Evolutionary conservation across 2,888 invertebrate genomes (phyloP).

Genomic region (Mythimna lalbum): DNA sequence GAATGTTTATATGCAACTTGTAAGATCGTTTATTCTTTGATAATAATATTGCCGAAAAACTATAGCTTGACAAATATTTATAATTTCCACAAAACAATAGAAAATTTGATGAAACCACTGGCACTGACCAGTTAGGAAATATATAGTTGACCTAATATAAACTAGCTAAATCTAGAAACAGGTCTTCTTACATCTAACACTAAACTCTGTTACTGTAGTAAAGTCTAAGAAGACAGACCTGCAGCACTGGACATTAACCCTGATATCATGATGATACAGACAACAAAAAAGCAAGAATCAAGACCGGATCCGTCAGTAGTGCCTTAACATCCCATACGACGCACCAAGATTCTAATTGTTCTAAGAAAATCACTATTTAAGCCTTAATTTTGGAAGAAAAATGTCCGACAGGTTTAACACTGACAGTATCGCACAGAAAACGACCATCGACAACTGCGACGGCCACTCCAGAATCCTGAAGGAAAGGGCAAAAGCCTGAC

Average conservation of each 20-base stretch:
- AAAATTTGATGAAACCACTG: neutral
- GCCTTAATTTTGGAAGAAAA: slow-evolving; percentile 1
- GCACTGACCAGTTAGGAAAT: neutral
- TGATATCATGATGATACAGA: slow-evolving; percentile 39
- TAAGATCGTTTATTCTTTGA: too few species aligned
- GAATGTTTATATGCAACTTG: neutral
- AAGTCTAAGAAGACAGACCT: slow-evolving; percentile 16
- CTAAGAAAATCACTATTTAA: neutral
- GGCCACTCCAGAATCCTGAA: slow-evolving; percentile 68
- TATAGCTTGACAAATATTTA: neutral
- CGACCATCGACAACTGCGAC: slow-evolving; percentile 46
- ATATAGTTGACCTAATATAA: too few species aligned
- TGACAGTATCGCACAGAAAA: slow-evolving; percentile 52
- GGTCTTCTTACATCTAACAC: neutral
- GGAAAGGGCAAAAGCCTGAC: slow-evolving; percentile 80
- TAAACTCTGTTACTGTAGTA: neutral
- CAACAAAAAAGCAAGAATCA: slow-evolving; percentile 54
- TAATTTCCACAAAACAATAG: neutral
- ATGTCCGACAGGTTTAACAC: slow-evolving; percentile 25
- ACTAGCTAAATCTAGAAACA: neutral
- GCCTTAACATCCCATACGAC: slow-evolving; percentile 17
- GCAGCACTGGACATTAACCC: slow-evolving; percentile 42
- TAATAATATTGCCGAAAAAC: neutral
- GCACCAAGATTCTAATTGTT: neutral
- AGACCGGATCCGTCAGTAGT: slow-evolving; percentile 50